Evolutionary conservation across 2,113 vertebrate species (phyloP), one percentile per base, ranked within the genome.

Genomic region (Diphyllodes magnificus): DNA sequence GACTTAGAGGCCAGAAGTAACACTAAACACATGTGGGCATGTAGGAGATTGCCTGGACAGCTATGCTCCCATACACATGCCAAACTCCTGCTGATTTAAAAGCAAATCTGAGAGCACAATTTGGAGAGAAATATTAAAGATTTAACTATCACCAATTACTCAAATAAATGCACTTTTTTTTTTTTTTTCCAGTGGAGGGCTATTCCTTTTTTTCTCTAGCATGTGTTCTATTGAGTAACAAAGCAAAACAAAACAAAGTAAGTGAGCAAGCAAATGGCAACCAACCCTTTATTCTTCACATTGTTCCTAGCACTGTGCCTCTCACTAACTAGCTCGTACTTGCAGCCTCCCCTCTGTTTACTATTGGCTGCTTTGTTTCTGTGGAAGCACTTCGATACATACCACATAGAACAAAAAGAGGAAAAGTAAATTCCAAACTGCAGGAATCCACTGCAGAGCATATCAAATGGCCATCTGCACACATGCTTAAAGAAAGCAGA

Each of bases 381-480:
- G 64, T 72, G 70, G 80, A 84, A 88, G 90, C 90, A 86, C 60
- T 88, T 86, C 0, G 1, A 47, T 47, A 65, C 60, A 68, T 6
- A 59, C 86, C 63, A 86, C 72, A 84, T 1, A 72, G 82, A 92
- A 88, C 37, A 96, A 68, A 94, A 95, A 82, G 60, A 86, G 66
- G 49, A 81, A 56, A 80, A 90, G 68, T 88, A 82, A 85, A 91
- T 91, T 88, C 82, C 54, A 75, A 83, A 77, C 70, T 73, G 77
- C 85, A 73, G 81, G 92, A 78, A 94, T 39, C 75, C 31, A 15
- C 64, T 2, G 0, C 4, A 44, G 57, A 73, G 80, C 69, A 28
- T 86, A 77, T 84, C 94, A 91, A 86, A 92, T 72, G 88, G 71
- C 90, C 85, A 96, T 93, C 89, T 91, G 81, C 70, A 89, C 65